Evolutionary conservation across 2,888 invertebrate genomes (phyloP), one percentile per base, ranked within the genome.

Genomic region (Emmelina monodactyla): DNA sequence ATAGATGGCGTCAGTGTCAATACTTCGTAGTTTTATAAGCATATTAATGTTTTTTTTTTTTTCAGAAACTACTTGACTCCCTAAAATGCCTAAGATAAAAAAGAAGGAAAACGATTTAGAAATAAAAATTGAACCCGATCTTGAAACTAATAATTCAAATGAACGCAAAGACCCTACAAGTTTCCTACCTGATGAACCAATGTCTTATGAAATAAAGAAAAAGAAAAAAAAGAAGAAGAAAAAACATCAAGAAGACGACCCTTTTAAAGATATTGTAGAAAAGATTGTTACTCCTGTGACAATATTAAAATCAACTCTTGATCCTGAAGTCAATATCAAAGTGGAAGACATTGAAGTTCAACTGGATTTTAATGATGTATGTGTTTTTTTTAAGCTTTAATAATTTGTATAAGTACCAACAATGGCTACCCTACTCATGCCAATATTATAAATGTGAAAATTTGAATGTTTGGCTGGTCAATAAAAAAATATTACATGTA

Each of bases 311-410:
- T 55, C 41, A 28, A 41, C 46, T 34, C 46, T 76, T 28, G 75
- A 76, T 34, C 67, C 76, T 0, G 76, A 76, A 42, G 68, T 76
- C 14, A 65, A 53, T 40, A 75, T 78, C 10, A 79, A 79, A 46
- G 78, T 66, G 10, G 78, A 79, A 41, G 66, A 73, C 49, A 78
- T 79, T 41, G 75, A 79, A 45, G 75, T 78, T 2, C 70, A 71
- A 35, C 50, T 78, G 43, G 72, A 78, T 58, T 69, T 70, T 49
- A 65, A 72, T 59, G 75, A 76, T 58, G 78, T 79, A 49, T 65
- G 71, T 65, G 40, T 25, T 31, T 22, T 30, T 28, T 4, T 12
- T 14, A 35, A 19, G 13, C 16, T 9, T 29, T 28, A 29, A n/a
- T n/a, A n/a, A n/a, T n/a, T n/a, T n/a, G n/a, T n/a, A n/a, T n/a